Evolutionary conservation across 2,113 vertebrate genomes (phyloP), one percentile per base, ranked within the genome.

Genomic region (Dasypus novemcinctus): DNA sequence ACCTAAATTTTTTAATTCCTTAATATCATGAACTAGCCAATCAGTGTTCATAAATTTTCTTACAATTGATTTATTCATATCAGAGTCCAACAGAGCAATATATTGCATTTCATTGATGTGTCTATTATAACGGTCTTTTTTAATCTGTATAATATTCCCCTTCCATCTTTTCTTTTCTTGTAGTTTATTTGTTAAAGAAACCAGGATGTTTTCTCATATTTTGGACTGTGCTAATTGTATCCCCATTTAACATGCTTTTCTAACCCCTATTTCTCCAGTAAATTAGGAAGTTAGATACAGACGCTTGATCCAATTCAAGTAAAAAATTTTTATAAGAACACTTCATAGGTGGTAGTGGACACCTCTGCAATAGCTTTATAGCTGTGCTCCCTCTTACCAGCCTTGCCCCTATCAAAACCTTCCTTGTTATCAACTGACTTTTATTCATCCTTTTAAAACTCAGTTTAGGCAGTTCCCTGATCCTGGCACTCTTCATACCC

Each of bases 1-100:
- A 91, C 2, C 64, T 64, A 71, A 76, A 86, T 49, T 74, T 87
- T 85, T 21, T 3, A 52, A 94, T 25, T 23, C 63, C 64, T 83
- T 88, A 86, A 69, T 71, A 94, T 90, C 14, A 43, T 43, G 41
- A 95, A 92, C 80, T 90, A 92, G 31, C 41, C 57, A 89, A 52
- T 52, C 75, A 68, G 94, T 81, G 54, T 33, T 89, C 64, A 80
- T 59, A 87, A 54, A 43, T 63, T 46, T 74, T 94, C 80, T 85
- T 52, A 89, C 27, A 88, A 33, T 21, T 59, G 38, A 86, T 85
- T 88, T 91, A 89, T 54, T 90, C 36, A 90, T 93, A 91, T 79
- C 69, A 86, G 52, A 88, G 68, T 90, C 21, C 61, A 82, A 66
- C 5, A 76, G 31, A 46, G 66, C n/a, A 95, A 79, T 29, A 78